These are phyloP conservation scores for Craterocephalus amniculus DNA, from an alignment of 2,797 vertebrate species.

Conservation along the genomic window DNA sequence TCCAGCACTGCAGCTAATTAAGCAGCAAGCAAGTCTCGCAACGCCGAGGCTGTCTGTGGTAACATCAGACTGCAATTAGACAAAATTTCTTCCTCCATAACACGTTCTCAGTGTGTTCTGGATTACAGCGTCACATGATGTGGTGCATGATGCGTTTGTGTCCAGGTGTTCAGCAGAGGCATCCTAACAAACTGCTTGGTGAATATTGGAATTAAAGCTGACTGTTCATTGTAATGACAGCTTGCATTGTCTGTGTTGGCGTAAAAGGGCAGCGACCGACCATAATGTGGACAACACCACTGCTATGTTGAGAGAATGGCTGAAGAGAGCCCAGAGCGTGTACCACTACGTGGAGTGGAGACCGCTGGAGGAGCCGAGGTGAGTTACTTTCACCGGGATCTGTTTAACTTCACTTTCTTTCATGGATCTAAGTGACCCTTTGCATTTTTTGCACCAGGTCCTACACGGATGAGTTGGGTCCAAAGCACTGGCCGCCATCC, in stretches of 20 bases:
- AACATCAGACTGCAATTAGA: constrained; percentile 26
- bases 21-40: constrained; percentile 11
- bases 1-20: constrained; percentile 24
- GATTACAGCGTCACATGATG: constrained; percentile 6
- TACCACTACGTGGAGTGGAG: constrained; percentile 98
- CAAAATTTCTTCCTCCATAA: constrained; percentile 8
- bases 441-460: constrained; percentile 75
- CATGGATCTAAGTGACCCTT: not conserved
- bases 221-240: constrained; percentile 11
- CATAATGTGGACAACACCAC: constrained; percentile 95
- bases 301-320: constrained; percentile 91
- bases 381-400: constrained; percentile 48
- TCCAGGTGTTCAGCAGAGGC: constrained; percentile 22
- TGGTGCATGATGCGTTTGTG: constrained; percentile 7
- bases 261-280: constrained; percentile 91
- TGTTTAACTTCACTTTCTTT: not conserved
- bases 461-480: constrained; percentile 94
- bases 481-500: constrained; percentile 94
- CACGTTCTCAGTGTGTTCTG: constrained; percentile 3
- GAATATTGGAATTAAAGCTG: not conserved
- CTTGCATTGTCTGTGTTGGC: constrained; percentile 21
- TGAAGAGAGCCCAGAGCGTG: constrained; percentile 86
- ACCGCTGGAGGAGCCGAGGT: constrained; percentile 92
- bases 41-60: constrained; percentile 3
- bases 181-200: not conserved